A percentile compares a stretch with the other conserved stretches of the same genome.
Evolutionary conservation across 2,888 invertebrate species (phyloP).

Genomic region (Lepidocyrtoides sp.): DNA sequence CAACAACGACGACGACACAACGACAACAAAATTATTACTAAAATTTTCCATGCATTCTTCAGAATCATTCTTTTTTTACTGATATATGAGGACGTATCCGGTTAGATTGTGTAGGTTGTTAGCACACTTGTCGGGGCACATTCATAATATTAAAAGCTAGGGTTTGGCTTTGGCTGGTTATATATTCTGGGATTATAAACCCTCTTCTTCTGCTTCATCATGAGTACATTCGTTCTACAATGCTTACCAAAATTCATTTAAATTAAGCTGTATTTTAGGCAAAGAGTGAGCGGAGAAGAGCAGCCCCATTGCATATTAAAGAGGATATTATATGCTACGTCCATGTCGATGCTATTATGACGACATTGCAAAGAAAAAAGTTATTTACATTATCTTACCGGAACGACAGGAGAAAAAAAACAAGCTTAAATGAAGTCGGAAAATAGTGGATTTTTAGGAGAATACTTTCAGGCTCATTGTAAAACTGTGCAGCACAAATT

Average conservation of each 20-base stretch:
- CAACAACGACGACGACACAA: background rate
- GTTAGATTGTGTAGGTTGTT: conserved; percentile 16
- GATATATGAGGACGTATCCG: conserved; percentile 65
- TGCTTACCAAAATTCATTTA: conserved; percentile 42
- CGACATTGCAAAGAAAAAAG: background rate
- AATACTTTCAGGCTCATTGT: no score
- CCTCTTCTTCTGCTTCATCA: background rate
- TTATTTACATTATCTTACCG: conserved; percentile 12
- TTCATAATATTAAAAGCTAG: background rate
- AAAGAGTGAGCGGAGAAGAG: background rate
- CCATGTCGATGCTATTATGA: conserved; percentile 1
- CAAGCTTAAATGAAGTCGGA: background rate
- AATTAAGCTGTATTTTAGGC: conserved; percentile 16
- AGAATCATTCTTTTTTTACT: conserved; percentile 41
- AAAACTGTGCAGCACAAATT: no score
- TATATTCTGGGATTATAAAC: background rate
- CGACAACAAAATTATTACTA: background rate
- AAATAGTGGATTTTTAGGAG: background rate
- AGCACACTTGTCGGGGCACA: background rate
- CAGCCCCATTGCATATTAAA: background rate
- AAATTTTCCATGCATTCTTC: conserved; percentile 27
- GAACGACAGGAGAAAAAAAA: conserved; percentile 1
- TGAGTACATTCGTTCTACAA: background rate
- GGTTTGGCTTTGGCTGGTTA: background rate
- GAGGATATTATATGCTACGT: background rate